Conservation (phyloP, 1,140 invertebrate genomes). For the Ectropis grisescens region DNA sequence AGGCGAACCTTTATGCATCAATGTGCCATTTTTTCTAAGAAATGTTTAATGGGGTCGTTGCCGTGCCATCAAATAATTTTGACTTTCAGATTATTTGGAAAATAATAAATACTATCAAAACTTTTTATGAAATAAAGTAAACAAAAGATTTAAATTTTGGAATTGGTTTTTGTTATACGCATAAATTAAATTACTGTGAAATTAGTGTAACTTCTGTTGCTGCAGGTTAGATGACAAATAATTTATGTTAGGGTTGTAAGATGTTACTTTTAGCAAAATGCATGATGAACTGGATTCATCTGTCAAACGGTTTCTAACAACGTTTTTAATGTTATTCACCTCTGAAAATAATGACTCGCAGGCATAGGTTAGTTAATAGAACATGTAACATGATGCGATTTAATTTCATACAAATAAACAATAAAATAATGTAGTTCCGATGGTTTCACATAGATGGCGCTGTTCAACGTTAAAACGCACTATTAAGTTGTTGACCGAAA, state of each 20-base stretch:
- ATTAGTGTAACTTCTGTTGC: slow-evolving; percentile 17
- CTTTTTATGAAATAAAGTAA: slow-evolving; percentile 1
- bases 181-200: slow-evolving; percentile 1
- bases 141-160: not conserved
- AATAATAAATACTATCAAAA: slow-evolving; percentile 1
- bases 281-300: not conserved
- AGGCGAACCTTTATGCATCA: slow-evolving; percentile 1
- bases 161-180: slow-evolving; percentile 1
- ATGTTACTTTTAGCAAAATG: slow-evolving; percentile 2
- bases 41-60: slow-evolving; percentile 1
- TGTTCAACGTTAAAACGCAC: too few relatives aligned
- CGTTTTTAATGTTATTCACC: too few relatives aligned
- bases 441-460: too few relatives aligned
- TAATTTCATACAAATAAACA: too few relatives aligned
- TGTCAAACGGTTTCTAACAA: too few relatives aligned
- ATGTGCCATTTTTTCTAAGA: slow-evolving; percentile 1
- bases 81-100: slow-evolving; percentile 1
- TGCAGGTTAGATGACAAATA: slow-evolving; percentile 20
- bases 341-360: too few relatives aligned
- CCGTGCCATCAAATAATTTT: slow-evolving; percentile 1
- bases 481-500: too few relatives aligned
- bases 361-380: too few relatives aligned
- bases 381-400: too few relatives aligned
- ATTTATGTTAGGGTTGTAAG: slow-evolving; percentile 7
- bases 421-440: too few relatives aligned